Percentiles rank a stretch among this genome's conserved stretches.
Evolutionary conservation across 2,113 vertebrate species (phyloP).

Genomic region (Cygnus atratus): DNA sequence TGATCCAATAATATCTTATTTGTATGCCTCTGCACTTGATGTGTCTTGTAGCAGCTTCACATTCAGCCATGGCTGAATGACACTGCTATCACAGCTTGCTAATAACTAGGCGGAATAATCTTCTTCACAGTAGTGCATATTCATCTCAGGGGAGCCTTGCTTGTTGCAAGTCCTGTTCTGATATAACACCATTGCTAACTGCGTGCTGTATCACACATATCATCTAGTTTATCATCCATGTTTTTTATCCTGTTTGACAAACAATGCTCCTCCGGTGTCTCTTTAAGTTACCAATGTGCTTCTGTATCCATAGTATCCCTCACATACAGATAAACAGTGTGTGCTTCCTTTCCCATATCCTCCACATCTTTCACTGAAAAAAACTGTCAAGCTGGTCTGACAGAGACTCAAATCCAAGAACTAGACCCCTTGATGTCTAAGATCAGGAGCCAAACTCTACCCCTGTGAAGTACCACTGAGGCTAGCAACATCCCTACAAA

Average conservation of each 20-base stretch:
- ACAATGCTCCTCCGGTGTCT: not conserved
- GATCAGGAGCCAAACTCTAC: accelerated
- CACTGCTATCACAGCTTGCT: not conserved
- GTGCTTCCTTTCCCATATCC: not conserved
- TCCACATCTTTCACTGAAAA: not conserved
- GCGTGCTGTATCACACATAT: not conserved
- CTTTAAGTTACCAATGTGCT: not conserved
- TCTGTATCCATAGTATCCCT: not conserved
- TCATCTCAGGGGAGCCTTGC: not conserved
- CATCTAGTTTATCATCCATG: not conserved
- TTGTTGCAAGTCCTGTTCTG: not conserved
- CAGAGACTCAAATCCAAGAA: not conserved
- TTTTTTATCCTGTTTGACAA: not conserved
- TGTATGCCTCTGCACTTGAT: not conserved
- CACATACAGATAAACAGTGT: not conserved
- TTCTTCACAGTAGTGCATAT: not conserved
- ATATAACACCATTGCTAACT: not conserved
- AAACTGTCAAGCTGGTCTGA: not conserved
- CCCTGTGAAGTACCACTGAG: not conserved
- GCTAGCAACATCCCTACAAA: not conserved
- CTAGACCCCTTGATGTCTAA: not conserved
- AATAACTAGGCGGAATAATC: not conserved
- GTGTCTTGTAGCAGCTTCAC: not conserved
- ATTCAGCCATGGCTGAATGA: not conserved
- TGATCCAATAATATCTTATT: not conserved